Evolutionary conservation across 2,888 invertebrate genomes (phyloP).

Genomic region (Trileptium ribeirensis): DNA sequence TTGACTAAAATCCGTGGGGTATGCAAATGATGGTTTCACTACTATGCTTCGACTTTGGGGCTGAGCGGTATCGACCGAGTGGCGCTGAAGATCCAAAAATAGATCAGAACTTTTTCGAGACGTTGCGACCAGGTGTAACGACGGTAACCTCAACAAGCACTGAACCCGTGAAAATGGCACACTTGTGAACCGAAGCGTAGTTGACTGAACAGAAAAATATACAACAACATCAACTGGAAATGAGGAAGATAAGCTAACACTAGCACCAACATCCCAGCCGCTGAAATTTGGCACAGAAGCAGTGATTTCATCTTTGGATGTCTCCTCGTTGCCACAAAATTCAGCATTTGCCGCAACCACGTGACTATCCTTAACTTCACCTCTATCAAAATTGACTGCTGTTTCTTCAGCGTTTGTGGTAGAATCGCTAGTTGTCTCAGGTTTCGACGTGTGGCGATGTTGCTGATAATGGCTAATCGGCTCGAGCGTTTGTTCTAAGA

Average conservation of each 20-base stretch:
- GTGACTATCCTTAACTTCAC: too few species aligned
- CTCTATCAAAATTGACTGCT: background rate
- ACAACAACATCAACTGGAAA: slow-evolving; percentile 98
- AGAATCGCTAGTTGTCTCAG: background rate
- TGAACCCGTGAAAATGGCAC: slow-evolving; percentile 78
- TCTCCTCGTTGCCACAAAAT: background rate
- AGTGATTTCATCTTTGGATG: background rate
- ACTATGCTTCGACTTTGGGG: too few species aligned
- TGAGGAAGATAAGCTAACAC: slow-evolving; percentile 61
- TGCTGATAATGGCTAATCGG: slow-evolving; percentile 66
- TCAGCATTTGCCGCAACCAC: background rate
- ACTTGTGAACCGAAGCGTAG: slow-evolving; percentile 73
- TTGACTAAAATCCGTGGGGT: background rate
- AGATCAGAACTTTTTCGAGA: slow-evolving; percentile 55
- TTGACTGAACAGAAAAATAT: slow-evolving; percentile 95
- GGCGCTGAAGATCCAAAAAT: background rate
- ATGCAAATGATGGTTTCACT: too few species aligned
- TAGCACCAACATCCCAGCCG: slow-evolving; percentile 33
- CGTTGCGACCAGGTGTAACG: slow-evolving; percentile 92
- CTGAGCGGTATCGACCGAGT: background rate
- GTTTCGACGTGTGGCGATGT: slow-evolving; percentile 40
- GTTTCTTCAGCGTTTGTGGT: background rate
- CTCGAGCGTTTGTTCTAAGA: slow-evolving; percentile 90
- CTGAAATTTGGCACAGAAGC: background rate
- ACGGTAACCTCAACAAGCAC: slow-evolving; percentile 87